These are phyloP conservation scores for Ceratothoa steindachneri DNA, from an alignment of 2,888 invertebrate genomes.

Conservation along the genomic window DNA sequence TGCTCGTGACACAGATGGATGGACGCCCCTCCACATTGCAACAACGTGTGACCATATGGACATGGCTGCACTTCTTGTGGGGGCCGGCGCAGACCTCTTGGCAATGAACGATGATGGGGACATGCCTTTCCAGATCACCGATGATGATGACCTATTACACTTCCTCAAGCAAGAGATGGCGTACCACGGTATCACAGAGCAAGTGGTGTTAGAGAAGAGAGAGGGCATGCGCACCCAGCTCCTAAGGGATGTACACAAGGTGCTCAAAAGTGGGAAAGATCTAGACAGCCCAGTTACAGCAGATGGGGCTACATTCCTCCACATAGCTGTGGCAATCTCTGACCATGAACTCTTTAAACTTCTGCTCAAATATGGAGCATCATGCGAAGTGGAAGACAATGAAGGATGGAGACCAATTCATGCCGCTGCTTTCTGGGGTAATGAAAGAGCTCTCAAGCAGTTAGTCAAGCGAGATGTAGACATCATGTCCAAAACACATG, in stretches of 20 bases:
- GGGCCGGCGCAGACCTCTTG: constrained; percentile 35
- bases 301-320: constrained; percentile 35
- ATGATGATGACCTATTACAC: constrained; percentile 33
- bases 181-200: constrained; percentile 22
- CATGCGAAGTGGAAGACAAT: constrained; percentile 18
- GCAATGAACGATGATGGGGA: constrained; percentile 41
- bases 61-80: constrained; percentile 27
- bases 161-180: constrained; percentile 36
- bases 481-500: constrained; percentile 14
- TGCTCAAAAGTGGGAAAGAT: constrained; percentile 15
- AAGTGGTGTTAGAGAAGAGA: constrained; percentile 20
- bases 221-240: not conserved
- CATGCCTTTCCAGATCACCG: constrained; percentile 40
- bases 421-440: constrained; percentile 39
- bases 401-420: constrained; percentile 45
- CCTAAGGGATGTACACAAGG: constrained; percentile 11
- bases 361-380: constrained; percentile 29
- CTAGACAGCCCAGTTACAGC: constrained; percentile 27
- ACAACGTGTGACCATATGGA: constrained; percentile 43
- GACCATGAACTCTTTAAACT: constrained; percentile 32
- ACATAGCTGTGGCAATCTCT: constrained; percentile 39
- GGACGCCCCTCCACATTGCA: constrained; percentile 46
- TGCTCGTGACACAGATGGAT: constrained; percentile 32
- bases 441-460: constrained; percentile 30
- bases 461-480: constrained; percentile 8